These are phyloP conservation scores for Poecile atricapillus DNA, from an alignment of 2,113 vertebrate genomes.

Conservation along the genomic window DNA sequence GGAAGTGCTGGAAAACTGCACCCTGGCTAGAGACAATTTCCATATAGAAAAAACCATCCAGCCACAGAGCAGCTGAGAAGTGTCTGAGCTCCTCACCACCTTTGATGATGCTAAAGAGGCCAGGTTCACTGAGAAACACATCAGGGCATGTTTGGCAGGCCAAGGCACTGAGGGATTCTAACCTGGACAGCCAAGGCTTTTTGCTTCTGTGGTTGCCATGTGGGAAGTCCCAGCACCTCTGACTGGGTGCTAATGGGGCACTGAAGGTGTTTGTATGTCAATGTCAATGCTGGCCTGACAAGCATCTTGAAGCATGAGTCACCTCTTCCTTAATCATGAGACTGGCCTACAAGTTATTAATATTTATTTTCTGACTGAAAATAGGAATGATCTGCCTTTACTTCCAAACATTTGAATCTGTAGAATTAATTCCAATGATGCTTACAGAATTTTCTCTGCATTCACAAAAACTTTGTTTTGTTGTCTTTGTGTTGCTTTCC, in stretches of 20 bases:
- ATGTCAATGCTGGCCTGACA: background rate
- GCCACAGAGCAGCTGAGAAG: background rate
- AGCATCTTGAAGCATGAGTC: background rate
- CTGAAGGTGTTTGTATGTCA: background rate
- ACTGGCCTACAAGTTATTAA: background rate
- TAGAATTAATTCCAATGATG: background rate
- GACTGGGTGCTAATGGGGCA: background rate
- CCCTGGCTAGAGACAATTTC: background rate
- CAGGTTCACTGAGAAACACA: background rate
- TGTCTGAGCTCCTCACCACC: background rate
- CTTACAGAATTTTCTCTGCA: background rate
- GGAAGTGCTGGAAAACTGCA: background rate
- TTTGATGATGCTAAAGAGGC: background rate
- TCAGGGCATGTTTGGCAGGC: background rate
- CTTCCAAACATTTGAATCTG: background rate
- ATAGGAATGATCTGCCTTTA: background rate
- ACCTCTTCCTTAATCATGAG: background rate
- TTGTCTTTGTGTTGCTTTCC: background rate
- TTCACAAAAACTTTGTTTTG: background rate
- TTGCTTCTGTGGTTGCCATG: background rate
- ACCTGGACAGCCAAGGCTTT: background rate
- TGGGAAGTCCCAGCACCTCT: background rate
- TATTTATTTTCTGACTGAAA: conserved; percentile 24
- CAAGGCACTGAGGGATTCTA: background rate
- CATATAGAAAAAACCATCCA: background rate